Percentiles rank a stretch among this genome's conserved stretches.
Evolutionary conservation across 92 coral and sea anemone species (phyloP).

Genomic region (Plumapathes pennacea): DNA sequence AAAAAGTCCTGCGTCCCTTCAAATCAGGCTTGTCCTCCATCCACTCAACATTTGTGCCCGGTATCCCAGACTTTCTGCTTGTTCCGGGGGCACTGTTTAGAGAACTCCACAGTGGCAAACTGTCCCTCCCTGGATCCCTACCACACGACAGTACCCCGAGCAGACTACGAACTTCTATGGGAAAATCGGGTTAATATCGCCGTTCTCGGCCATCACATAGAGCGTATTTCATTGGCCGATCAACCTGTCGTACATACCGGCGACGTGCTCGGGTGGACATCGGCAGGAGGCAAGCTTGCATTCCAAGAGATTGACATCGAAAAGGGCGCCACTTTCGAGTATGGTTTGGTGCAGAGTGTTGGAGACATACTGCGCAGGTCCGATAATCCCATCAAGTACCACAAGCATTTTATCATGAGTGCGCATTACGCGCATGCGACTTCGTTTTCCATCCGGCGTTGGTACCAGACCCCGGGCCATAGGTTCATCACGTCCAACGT

Average conservation of each 20-base stretch:
- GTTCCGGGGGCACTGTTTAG: conserved; percentile 56
- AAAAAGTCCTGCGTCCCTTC: conserved; percentile 51
- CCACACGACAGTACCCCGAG: conserved; percentile 52
- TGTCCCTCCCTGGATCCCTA: conserved; percentile 50
- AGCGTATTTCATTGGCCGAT: conserved; percentile 31
- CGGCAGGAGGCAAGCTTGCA: conserved; percentile 72
- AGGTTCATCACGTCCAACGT: conserved; percentile 63
- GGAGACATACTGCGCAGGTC: conserved; percentile 65
- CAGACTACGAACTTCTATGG: conserved; percentile 68
- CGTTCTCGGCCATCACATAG: conserved; percentile 70
- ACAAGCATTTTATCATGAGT: conserved; percentile 62
- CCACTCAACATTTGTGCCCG: conserved; percentile 34
- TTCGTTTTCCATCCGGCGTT: conserved; percentile 63
- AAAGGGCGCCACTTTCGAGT: conserved; percentile 44
- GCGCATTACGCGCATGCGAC: conserved; percentile 79
- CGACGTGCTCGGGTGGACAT: conserved; percentile 78
- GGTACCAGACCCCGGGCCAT: conserved; percentile 63
- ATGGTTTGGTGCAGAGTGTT: conserved; percentile 25
- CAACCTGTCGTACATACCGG: conserved; percentile 50
- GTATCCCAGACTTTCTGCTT: conserved; percentile 52
- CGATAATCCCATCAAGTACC: conserved; percentile 33
- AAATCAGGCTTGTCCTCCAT: conserved; percentile 23
- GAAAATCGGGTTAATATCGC: conserved; percentile 49
- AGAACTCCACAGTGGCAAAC: conserved; percentile 41
- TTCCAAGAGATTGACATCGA: conserved; percentile 35